These are phyloP conservation scores for Oasisia sp. DNA, from an alignment of 2,888 invertebrate genomes.

Conservation along the genomic window DNA sequence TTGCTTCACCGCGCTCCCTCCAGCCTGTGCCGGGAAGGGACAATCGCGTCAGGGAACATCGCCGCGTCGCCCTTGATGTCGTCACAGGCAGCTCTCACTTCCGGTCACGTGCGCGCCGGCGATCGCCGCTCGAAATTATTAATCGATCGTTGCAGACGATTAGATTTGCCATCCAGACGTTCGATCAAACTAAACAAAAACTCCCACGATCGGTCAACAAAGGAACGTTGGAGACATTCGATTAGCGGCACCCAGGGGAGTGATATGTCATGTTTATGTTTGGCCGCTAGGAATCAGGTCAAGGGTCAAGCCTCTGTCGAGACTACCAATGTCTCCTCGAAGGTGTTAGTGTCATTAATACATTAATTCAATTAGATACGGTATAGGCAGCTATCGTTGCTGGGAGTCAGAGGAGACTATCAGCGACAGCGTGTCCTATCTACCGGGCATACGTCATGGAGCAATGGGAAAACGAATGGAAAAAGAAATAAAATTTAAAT, in stretches of 20 bases:
- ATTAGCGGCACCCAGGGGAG: neutral
- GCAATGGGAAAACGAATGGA: no score
- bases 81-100: neutral
- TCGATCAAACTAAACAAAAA: neutral
- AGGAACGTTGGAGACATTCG: neutral
- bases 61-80: neutral
- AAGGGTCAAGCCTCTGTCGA: neutral
- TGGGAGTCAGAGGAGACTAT: no score
- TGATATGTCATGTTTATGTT: neutral
- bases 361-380: no score
- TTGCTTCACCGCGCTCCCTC: neutral
- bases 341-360: neutral
- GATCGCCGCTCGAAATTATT: neutral
- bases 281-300: neutral
- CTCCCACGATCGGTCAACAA: neutral
- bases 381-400: no score
- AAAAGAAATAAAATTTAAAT: no score
- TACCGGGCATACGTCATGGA: no score
- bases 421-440: no score
- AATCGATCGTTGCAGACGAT: slow-evolving; percentile 6
- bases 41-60: neutral
- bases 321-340: neutral
- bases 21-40: neutral
- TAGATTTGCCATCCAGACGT: slow-evolving; percentile 1
- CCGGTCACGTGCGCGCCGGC: no score